Conservation (phyloP, 1,140 invertebrate genomes). For the Asbolus verrucosus region DNA sequence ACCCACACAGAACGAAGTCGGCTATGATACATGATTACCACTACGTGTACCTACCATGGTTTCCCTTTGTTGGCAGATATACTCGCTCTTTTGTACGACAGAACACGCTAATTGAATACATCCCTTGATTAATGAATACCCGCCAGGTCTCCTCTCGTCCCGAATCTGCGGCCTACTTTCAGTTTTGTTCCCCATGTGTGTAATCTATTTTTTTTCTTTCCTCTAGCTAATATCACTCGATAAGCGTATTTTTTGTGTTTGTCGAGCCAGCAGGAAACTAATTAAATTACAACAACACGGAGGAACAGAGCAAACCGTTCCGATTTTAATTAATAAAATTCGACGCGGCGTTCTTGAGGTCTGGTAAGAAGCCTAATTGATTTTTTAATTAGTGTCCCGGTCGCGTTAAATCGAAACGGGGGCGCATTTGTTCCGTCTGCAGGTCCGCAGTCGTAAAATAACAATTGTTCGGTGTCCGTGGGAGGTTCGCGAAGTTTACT, state of each 20-base stretch:
- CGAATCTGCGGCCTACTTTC: conserved; percentile 27
- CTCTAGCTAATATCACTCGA: conserved; percentile 24
- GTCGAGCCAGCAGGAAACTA: conserved; percentile 23
- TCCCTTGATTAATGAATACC: conserved; percentile 44
- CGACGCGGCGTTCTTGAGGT: too few relatives aligned
- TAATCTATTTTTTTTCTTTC: conserved; percentile 8
- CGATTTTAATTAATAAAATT: conserved; percentile 33
- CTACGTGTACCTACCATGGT: conserved; percentile 45
- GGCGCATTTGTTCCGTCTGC: conserved; percentile 2
- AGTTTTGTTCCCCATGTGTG: conserved; percentile 22
- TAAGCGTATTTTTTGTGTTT: conserved; percentile 31
- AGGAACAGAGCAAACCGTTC: conserved; percentile 13
- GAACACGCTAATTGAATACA: conserved; percentile 46
- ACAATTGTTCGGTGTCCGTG: conserved; percentile 18
- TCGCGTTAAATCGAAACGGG: not conserved
- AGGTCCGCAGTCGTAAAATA: conserved; percentile 20
- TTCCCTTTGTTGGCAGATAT: conserved; percentile 48
- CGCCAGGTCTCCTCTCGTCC: conserved; percentile 31
- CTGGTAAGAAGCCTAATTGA: too few relatives aligned
- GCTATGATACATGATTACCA: conserved; percentile 47
- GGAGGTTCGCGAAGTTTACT: conserved; percentile 30
- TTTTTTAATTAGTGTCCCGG: conserved; percentile 9
- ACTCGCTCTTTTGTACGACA: conserved; percentile 41
- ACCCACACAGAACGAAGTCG: conserved; percentile 41
- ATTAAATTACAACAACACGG: conserved; percentile 31